Base-by-base conservation (phyloP, 2,113 vertebrate genomes). In the Eclectus roratus region DNA sequence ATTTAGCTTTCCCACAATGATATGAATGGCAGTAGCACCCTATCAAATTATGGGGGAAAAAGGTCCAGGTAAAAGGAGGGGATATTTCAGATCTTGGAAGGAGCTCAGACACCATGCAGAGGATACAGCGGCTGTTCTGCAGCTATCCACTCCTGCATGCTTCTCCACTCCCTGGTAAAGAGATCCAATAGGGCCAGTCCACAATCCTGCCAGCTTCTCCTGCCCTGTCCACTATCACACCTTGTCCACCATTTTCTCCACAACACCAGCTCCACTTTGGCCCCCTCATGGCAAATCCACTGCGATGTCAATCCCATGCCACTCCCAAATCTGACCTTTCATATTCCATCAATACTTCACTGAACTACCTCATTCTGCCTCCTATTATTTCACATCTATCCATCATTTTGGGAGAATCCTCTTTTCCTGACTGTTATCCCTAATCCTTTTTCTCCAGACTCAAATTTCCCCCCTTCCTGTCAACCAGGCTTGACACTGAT, bases 11-110 rank as follows among this genome's bases (percentile, higher is more conserved):
- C 16, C 44, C 47, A 28, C 8, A 21, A 12, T 0, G 0, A 14
- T 23, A 10, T 1, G 5, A 56, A 15, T 0, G 0, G 17, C 9
- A 11, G 5, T 11, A 55, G 7, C n/a, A 41, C 4, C 27, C 23
- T 43, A 16, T 14, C 18, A 27, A 37, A 41, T 24, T 28, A 14
- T 4, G 19, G 9, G 12, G 17, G 10, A 14, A 20, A 24, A 64
- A 16, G 8, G 17, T 11, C 3, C 15, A 4, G 16, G 5, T 17
- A 39, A 16, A 82, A 25, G 28, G 18, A 50, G 18, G 7, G 27
- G 23, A 70, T 31, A 41, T 29, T 43, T 28, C 46, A 44, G 28
- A 4, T 24, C 77, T 73, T 46, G 11, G 43, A 44, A 49, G 29
- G 17, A 79, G 24, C 35, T 82, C 56, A 71, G 31, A 46, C 25